Evolutionary conservation across 2,888 invertebrate genomes (phyloP).

Genomic region (Drosophila tripunctata): DNA sequence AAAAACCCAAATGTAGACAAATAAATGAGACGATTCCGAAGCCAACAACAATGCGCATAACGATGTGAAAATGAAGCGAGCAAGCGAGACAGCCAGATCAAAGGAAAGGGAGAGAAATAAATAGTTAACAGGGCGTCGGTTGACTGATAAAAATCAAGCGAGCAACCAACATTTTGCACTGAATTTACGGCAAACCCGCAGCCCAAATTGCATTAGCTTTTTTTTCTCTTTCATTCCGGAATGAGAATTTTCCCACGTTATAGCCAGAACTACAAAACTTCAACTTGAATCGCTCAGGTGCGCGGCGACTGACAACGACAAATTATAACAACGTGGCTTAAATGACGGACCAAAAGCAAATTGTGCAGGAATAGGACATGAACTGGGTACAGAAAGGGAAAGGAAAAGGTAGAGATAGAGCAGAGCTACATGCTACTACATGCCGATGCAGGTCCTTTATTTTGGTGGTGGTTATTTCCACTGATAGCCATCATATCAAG

Average conservation of each 20-base stretch:
- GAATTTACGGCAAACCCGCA: conserved; percentile 73
- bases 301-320: conserved; percentile 33
- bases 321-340: conserved; percentile 41
- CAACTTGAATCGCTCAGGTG: conserved; percentile 37
- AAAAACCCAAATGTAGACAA: conserved; percentile 61
- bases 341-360: conserved; percentile 35
- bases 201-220: conserved; percentile 73
- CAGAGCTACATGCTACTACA: conserved; percentile 29
- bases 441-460: conserved; percentile 44
- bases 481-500: conserved; percentile 48
- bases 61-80: conserved; percentile 78
- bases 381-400: not conserved
- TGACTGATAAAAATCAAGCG: conserved; percentile 68
- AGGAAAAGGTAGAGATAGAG: not conserved
- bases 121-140: conserved; percentile 56
- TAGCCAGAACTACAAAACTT: conserved; percentile 24
- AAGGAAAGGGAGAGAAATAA: conserved; percentile 23
- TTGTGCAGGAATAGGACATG: conserved; percentile 41
- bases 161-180: conserved; percentile 68
- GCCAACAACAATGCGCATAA: conserved; percentile 57
- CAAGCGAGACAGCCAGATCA: not conserved
- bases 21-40: conserved; percentile 68
- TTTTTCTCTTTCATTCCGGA: conserved; percentile 18
- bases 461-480: conserved; percentile 32
- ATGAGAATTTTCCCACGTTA: conserved; percentile 77